Conservation (phyloP, 1,140 invertebrate genomes). For the Ditylenchus dipsaci region DNA sequence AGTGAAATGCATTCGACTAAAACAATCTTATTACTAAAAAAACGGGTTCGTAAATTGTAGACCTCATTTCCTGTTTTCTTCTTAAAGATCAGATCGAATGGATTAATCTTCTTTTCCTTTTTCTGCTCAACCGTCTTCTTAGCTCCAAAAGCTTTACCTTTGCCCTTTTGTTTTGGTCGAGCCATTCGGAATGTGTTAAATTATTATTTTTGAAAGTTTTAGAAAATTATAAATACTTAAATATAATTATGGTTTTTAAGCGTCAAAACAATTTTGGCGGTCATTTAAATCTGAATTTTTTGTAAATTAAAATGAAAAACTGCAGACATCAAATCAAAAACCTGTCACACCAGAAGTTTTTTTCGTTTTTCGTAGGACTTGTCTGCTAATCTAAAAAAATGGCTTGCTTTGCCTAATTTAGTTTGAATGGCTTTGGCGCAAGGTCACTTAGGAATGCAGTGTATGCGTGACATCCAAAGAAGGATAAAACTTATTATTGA, state of each 20-base stretch:
- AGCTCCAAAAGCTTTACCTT: neutral
- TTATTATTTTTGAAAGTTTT: neutral
- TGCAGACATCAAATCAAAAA: too few species aligned
- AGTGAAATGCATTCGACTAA: neutral
- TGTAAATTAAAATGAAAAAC: neutral
- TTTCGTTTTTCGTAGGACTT: too few species aligned
- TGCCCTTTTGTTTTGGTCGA: neutral
- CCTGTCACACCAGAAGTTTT: too few species aligned
- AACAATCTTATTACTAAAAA: neutral
- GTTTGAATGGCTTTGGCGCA: too few species aligned
- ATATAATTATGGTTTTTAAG: neutral
- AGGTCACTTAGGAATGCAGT: too few species aligned
- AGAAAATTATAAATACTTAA: neutral
- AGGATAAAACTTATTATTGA: too few species aligned
- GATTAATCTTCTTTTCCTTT: neutral
- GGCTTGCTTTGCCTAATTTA: too few species aligned
- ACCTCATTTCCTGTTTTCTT: neutral
- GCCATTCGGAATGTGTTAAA: neutral
- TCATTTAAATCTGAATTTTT: neutral
- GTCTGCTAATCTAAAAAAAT: too few species aligned
- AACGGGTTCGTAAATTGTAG: neutral
- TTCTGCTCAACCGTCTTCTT: neutral
- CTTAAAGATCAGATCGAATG: conserved; percentile 11
- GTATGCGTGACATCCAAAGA: too few species aligned
- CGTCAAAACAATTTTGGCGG: neutral